These are phyloP conservation scores for Anodontia alba DNA, from an alignment of 2,888 invertebrate genomes.

Conservation along the genomic window DNA sequence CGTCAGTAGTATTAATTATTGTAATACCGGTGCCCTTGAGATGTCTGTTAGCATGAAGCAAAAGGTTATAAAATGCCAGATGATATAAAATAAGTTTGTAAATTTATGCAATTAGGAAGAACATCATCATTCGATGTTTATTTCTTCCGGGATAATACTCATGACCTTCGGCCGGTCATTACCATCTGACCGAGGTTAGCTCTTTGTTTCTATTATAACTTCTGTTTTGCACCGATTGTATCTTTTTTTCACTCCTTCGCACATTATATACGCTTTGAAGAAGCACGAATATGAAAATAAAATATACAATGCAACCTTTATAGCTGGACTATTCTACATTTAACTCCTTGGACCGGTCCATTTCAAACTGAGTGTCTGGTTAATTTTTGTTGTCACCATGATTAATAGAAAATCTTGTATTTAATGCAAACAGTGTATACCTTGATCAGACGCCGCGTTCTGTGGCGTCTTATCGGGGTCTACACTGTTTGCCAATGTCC, in stretches of 20 bases:
- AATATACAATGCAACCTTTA: too few species aligned
- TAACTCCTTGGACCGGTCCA: too few species aligned
- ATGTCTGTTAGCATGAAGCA: neutral
- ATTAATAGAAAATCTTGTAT: too few species aligned
- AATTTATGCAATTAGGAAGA: constrained; percentile 8
- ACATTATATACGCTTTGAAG: neutral
- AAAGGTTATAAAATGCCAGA: neutral
- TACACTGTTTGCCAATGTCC: too few species aligned
- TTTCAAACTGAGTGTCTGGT: too few species aligned
- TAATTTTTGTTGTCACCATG: too few species aligned
- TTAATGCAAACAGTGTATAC: too few species aligned
- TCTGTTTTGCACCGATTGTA: neutral
- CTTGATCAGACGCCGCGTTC: too few species aligned
- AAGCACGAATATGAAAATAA: neutral
- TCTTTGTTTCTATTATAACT: constrained; percentile 23
- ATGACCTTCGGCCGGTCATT: constrained; percentile 60
- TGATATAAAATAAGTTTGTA: neutral
- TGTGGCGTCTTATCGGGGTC: too few species aligned
- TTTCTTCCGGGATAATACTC: constrained; percentile 18
- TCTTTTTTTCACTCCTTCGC: neutral
- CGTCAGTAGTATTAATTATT: too few species aligned
- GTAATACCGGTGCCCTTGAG: too few species aligned
- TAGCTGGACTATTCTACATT: too few species aligned
- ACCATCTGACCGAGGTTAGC: constrained; percentile 54
- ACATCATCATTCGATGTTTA: neutral